Base-by-base conservation (phyloP, 2,888 invertebrate species). In the Branchipolynoe longqiensis region DNA sequence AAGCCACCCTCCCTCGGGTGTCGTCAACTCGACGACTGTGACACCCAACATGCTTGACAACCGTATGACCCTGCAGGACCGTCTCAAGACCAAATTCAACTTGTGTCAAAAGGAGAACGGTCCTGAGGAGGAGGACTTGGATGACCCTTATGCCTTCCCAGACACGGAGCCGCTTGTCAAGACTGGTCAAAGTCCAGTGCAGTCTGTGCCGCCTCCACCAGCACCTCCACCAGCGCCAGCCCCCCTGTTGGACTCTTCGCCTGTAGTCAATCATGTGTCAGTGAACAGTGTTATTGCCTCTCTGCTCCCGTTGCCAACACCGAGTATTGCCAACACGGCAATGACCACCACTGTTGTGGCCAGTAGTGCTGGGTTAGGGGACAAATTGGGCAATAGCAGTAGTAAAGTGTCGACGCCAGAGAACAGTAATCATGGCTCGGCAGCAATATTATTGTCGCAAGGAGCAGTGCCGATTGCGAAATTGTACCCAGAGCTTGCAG, bases 401-500 rank as follows among this genome's bases (percentile, higher is more conserved):
- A 84, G 62, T 31, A 64, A 69, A n/a, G 54, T 64, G 31, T 38
- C 59, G 2, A 83, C 59, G 0, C 62, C 62, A 1, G 59, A 62
- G 22, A 69, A 69, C 84, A 64, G 64, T 28, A 78, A 78, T 28
- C 78, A 78, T 54, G 78, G 48, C n/a, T 58, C 58, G 4, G 18
- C 48, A 48, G 8, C 48, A 48, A n/a, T 25, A 4, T 33, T 38
- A 12, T 69, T 38, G 14, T 12, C 69, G 22, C 78, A 78, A 48
- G 82, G 78, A 31, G 31, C 84, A 12, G 85, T 73, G 31, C 82
- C 88, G 18, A 88, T 88, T 22, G 92, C 93, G 3, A 92, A 92
- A 86, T 91, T 92, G 12, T 93, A 92, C 85, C 93, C 93, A 56
- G 92, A 92, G 85, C 90, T 93, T 31, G 93, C 92, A 28, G 93